phyloP scores from a whole-genome alignment of 2,113 vertebrate species.

The Tyrannus savana region DNA sequence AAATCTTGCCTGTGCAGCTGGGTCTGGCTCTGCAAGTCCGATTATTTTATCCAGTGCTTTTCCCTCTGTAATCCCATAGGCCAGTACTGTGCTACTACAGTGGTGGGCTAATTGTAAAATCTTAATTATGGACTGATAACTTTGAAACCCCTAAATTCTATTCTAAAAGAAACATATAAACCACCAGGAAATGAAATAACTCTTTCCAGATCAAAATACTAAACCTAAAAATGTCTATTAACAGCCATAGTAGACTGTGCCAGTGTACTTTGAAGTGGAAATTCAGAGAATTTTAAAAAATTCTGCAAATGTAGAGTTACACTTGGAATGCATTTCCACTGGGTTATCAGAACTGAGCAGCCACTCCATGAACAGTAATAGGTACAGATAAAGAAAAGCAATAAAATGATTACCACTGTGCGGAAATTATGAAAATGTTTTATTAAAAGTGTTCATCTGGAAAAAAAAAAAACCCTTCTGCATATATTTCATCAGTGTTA shows the following conservation, averaged over 20 bases:
- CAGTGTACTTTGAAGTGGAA: constrained; percentile 59
- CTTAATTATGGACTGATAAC: constrained; percentile 53
- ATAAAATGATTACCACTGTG: constrained; percentile 58
- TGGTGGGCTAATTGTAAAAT: constrained; percentile 42
- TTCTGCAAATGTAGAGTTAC: constrained; percentile 38
- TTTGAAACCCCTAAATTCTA: constrained; percentile 43
- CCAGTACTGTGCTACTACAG: not conserved
- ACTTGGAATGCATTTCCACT: constrained; percentile 29
- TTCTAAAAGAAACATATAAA: constrained; percentile 31
- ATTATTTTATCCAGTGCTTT: not conserved
- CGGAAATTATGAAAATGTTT: constrained; percentile 53
- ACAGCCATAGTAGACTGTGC: constrained; percentile 28
- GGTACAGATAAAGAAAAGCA: constrained; percentile 58
- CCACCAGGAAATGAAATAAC: constrained; percentile 37
- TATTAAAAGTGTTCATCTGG: constrained; percentile 27
- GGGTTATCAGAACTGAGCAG: constrained; percentile 58
- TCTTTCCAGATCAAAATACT: constrained; percentile 51
- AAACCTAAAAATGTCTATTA: constrained; percentile 45
- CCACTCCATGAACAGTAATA: constrained; percentile 46
- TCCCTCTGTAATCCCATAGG: not conserved
- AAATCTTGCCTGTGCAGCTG: constrained; percentile 14
- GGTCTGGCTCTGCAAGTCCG: constrained; percentile 27
- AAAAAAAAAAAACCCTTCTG: not conserved
- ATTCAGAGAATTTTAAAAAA: constrained; percentile 59
- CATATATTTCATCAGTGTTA: not conserved